Base-by-base conservation (phyloP, 1,140 invertebrate species). In the Aphelinus atriplicis region DNA sequence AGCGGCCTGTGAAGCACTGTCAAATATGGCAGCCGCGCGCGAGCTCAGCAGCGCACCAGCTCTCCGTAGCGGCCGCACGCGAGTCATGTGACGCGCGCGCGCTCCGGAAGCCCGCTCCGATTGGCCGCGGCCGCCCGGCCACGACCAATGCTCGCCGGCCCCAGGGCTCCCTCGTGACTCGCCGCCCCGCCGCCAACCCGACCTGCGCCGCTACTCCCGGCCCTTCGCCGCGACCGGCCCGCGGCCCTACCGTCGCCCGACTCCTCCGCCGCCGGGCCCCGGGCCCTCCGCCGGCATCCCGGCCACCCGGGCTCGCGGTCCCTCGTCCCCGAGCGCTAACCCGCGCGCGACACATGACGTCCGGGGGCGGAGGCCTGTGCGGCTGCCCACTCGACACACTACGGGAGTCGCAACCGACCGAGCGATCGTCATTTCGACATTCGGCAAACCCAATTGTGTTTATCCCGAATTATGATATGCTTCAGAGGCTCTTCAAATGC, bases 51-150 rank as follows among this genome's bases (percentile, higher is more conserved):
- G 26, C 26, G 26, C 26, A 26, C 26, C 26, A 26, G 26, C 26
- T 26, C 26, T 26, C 26, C 26, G 26, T 26, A 26, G 86, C 87
- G 78, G 79, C 73, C 75, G 78, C 79, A 88, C 89, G 89, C 90
- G 88, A 90, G 91, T 92, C 91, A 92, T 92, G 92, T 92, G 91
- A 92, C 78, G 81, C 79, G 69, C 69, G 26, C 26, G 26, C 72
- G 77, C 75, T 78, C 69, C 71, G 71, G 71, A 73, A 73, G 56
- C 42, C 7, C 42, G 26, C 26, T 26, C 26, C 26, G 26, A 75
- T 63, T 58, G 55, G 67, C 48, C 73, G 51, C 26, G 26, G 43
- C 7, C 50, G 60, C n/a, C 46, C 42, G 48, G 53, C 51, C 61
- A 43, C 68, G 50, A 45, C 43, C 58, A 3, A 45, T 47, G 26